These are phyloP conservation scores for Sebastes nivosus DNA, from an alignment of 2,797 vertebrate species.

Conservation along the genomic window DNA sequence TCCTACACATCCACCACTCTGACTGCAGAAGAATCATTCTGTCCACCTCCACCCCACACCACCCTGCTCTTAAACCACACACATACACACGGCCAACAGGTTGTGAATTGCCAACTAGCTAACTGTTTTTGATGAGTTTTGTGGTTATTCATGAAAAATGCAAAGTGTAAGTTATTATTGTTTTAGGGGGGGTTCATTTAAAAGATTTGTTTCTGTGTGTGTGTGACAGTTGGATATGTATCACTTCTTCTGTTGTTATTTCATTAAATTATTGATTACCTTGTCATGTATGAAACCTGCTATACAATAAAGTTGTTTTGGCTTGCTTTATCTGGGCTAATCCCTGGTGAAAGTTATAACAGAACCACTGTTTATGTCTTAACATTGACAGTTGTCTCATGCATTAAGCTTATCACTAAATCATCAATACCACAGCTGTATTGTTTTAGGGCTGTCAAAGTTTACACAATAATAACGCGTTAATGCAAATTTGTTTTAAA, in stretches of 20 bases:
- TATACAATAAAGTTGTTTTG: background rate
- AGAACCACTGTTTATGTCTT: background rate
- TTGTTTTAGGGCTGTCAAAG: too few relatives aligned
- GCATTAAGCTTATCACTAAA: background rate
- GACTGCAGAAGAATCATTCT: background rate
- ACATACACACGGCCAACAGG: conserved; percentile 3
- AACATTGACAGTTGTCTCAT: background rate
- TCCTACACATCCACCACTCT: background rate
- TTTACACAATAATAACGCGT: too few relatives aligned
- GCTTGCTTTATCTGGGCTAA: background rate
- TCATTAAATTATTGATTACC: background rate
- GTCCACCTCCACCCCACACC: background rate
- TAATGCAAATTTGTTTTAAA: too few relatives aligned
- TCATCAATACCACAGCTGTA: background rate
- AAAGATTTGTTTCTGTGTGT: background rate
- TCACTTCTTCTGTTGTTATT: background rate
- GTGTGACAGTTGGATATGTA: background rate
- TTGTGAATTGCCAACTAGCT: conserved; percentile 1
- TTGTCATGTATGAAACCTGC: background rate
- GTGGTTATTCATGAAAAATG: background rate
- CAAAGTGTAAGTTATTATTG: background rate
- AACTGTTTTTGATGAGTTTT: background rate
- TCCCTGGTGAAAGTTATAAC: background rate
- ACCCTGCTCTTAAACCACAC: background rate
- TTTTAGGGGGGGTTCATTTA: background rate